Evolutionary conservation across 2,888 invertebrate genomes (phyloP), one percentile per base, ranked within the genome.

Genomic region (Xestia c-nigrum): DNA sequence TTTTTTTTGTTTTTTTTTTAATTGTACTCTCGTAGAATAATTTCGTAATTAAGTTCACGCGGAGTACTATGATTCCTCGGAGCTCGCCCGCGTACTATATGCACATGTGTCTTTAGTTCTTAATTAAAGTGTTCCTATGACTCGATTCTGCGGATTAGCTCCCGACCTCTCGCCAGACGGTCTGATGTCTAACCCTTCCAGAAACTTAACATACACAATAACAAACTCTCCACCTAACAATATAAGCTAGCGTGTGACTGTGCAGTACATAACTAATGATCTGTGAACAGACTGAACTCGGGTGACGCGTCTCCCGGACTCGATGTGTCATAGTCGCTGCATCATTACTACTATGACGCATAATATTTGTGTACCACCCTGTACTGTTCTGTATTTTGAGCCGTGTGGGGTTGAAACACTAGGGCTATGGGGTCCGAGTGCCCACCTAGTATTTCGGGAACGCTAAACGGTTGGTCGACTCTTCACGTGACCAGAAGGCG

Each of bases 321-420:
- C 52, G 85, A 81, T 81, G 83, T 64, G 85, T 84, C 82, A 84
- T 80, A 24, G 47, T 57, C 31, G 76, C 63, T 67, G 76, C 85
- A 72, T 72, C 76, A 63, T 72, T 61, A 38, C 24, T 57, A 72
- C 24, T 40, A 19, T 70, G 79, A 63, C 84, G 46, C 66, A 78
- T 84, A 63, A 38, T 38, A 38, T 59, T 65, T 57, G 24, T 75
- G 7, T 61, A 52, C 31, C 64, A 59, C 1, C n/a, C 46, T 3
- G 12, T 61, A 57, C 38, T 21, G 24, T 38, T 57, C 6, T n/a
- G 12, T 24, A 9, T 12, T 14, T n/a, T n/a, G n/a, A n/a, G n/a
- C n/a, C n/a, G n/a, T n/a, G n/a, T n/a, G n/a, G n/a, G n/a, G n/a
- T n/a, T n/a, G n/a, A n/a, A n/a, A n/a, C n/a, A n/a, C n/a, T n/a